Evolutionary conservation across 2,797 vertebrate genomes (phyloP).

Genomic region (Myotis daubentonii): DNA sequence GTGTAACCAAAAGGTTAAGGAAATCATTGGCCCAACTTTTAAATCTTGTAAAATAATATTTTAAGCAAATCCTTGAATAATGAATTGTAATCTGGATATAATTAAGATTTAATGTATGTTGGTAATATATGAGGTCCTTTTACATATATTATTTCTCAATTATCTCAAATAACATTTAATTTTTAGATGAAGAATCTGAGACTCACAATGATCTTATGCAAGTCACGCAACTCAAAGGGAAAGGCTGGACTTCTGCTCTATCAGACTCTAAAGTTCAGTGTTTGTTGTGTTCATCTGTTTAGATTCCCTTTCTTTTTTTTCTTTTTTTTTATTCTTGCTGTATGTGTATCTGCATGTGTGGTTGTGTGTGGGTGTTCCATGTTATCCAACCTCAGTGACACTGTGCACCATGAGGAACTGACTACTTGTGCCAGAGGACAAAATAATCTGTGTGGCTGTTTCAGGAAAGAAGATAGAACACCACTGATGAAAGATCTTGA

Average conservation of each 20-base stretch:
- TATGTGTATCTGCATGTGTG: not conserved
- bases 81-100: not conserved
- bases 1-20: not conserved
- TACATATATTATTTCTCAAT: not conserved
- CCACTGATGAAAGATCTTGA: not conserved
- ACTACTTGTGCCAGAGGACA: not conserved
- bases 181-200: not conserved
- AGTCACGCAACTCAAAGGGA: not conserved
- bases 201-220: not conserved
- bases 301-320: too few species aligned
- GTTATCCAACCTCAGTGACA: too few species aligned
- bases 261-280: not conserved
- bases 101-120: not conserved
- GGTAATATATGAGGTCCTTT: not conserved
- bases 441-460: not conserved
- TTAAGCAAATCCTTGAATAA: conserved; percentile 20
- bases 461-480: not conserved
- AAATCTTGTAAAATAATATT: not conserved
- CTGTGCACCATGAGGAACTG: accelerated
- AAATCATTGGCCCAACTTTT: not conserved
- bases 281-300: not conserved
- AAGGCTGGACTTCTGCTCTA: not conserved
- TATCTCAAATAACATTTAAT: not conserved
- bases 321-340: not conserved
- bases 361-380: too few species aligned